Conservation (phyloP, 2,797 vertebrate species). For the Heliangelus exortis region DNA sequence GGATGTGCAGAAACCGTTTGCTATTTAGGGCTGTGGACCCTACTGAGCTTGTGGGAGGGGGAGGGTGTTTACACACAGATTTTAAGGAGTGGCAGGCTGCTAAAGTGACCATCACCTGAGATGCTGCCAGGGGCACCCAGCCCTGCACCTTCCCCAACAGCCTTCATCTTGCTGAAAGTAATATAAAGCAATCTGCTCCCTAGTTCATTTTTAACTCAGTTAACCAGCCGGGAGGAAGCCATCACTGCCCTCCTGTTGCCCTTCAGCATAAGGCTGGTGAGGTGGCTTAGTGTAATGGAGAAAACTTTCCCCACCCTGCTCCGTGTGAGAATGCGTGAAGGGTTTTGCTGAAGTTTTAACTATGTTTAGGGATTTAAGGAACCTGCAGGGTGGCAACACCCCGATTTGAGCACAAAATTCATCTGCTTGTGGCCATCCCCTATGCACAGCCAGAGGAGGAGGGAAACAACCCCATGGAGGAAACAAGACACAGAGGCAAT, state of each 20-base stretch:
- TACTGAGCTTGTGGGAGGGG: not conserved
- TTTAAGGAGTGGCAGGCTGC: not conserved
- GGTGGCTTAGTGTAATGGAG: not conserved
- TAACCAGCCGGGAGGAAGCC: not conserved
- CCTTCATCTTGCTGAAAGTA: not conserved
- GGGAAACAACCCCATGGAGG: not conserved
- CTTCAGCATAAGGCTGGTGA: not conserved
- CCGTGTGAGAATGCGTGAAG: fast-evolving
- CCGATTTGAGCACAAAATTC: not conserved
- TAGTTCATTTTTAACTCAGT: not conserved
- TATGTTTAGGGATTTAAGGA: not conserved
- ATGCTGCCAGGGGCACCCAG: not conserved
- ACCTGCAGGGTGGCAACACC: not conserved
- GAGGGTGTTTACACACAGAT: not conserved
- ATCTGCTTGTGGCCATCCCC: not conserved
- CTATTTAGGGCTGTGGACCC: not conserved
- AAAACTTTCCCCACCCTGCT: not conserved
- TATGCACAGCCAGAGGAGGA: not conserved
- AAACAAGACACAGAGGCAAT: not conserved
- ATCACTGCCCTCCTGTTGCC: not conserved
- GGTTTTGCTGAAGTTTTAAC: not conserved
- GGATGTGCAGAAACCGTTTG: not conserved
- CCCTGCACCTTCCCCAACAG: not conserved
- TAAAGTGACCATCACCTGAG: not conserved
- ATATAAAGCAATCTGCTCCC: not conserved